These are phyloP conservation scores for Brachyhypopomus gauderio DNA, from an alignment of 2,113 vertebrate species.

Conservation along the genomic window DNA sequence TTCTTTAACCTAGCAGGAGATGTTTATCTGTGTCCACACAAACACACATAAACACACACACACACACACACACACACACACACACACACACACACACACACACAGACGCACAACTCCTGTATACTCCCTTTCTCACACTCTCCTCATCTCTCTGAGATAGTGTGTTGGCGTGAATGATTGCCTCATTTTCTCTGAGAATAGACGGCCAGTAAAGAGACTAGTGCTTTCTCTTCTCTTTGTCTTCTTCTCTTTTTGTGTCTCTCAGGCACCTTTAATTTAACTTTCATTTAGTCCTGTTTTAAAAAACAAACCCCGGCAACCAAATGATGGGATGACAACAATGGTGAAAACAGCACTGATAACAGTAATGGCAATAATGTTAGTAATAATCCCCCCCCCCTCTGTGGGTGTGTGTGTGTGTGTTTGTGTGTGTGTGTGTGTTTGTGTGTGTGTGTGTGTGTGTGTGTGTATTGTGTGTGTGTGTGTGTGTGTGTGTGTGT, in stretches of 20 bases:
- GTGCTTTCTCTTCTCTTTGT: neutral
- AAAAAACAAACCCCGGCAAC: no score
- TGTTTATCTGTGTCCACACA: neutral
- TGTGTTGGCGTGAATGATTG: neutral
- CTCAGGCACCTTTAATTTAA: slow-evolving; percentile 2
- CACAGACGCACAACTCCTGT: slow-evolving; percentile 3
- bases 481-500: no score
- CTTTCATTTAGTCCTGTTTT: neutral
- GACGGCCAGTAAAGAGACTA: neutral
- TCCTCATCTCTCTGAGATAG: neutral
- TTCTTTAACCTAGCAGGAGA: slow-evolving; percentile 9
- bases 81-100: neutral
- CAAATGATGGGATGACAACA: neutral
- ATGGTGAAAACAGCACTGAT: neutral
- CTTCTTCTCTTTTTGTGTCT: neutral
- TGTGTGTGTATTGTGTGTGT: no score
- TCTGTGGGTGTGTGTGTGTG: neutral
- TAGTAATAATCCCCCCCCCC: neutral
- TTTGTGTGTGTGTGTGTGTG: neutral
- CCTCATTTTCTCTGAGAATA: neutral
- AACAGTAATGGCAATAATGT: neutral
- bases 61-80: neutral
- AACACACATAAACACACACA: neutral
- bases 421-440: neutral
- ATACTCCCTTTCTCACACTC: neutral